Base-by-base conservation (phyloP, 2,113 vertebrate species). In the Petroica traversi region DNA sequence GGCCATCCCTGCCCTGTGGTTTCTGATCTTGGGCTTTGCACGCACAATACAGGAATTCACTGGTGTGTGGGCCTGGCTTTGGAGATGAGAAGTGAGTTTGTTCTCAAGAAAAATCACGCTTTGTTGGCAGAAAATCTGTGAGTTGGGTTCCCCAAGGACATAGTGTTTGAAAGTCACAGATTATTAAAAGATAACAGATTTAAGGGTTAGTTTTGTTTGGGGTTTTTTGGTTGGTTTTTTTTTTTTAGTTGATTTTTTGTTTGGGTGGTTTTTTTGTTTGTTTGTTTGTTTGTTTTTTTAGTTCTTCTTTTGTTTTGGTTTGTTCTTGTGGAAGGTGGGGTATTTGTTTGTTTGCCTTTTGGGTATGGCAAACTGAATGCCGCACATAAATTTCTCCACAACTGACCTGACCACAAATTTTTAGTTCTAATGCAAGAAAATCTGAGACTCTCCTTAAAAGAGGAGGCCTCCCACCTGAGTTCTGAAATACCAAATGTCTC, bases 101-200 rank as follows among this genome's bases (percentile, higher is more conserved):
- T 97, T 92, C 77, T 92, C 61, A 23, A 82, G 40, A 59, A 85
- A 91, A 95, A 68, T 84, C 66, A 61, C 31, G 63, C 89, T 91
- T 92, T 95, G 87, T 91, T 89, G 75, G 69, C 66, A 78, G 77
- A 74, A 89, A 88, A 86, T 83, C 82, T 86, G 61, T 85, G 91
- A 92, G 28, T 20, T 75, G 40, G 25, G 25, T 55, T 83, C 62
- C 69, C 62, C 33, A 61, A 61, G 62, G 80, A 41, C 85, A 59
- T 4, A 64, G 33, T 22, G 31, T 89, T 92, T 91, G 93, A 82
- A 94, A 92, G 85, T 75, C 86, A 79, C 57, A 22, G 54, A 86
- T 82, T 48, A 92, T 91, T 87, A 86, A 91, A 95, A 81, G 74
- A 62, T 68, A 92, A 91, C 57, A 41, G 18, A 6, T 93, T 79